phyloP scores from a whole-genome alignment of 2,888 invertebrate genomes.

The Agonopterix arenella region DNA sequence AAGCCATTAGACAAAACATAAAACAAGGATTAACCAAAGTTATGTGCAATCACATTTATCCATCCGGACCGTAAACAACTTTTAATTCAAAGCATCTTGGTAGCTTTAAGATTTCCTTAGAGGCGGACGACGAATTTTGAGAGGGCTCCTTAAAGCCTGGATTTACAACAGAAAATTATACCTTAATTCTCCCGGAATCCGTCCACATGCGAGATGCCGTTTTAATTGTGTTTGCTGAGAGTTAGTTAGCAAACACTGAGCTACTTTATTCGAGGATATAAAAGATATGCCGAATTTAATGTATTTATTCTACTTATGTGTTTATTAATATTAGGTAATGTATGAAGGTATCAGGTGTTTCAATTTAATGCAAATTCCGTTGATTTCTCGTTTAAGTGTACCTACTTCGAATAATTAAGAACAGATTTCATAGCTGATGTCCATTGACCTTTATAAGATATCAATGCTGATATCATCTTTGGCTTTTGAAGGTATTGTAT shows the following conservation, averaged over 20 bases:
- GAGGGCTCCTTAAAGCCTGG: slow-evolving; percentile 47
- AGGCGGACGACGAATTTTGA: slow-evolving; percentile 37
- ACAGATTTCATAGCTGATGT: no score
- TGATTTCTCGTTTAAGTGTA: no score
- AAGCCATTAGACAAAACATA: no score
- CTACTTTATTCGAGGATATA: slow-evolving; percentile 45
- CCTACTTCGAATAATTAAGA: no score
- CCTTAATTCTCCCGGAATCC: slow-evolving; percentile 50
- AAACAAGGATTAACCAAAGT: no score
- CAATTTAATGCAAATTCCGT: no score
- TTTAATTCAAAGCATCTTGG: slow-evolving; percentile 14
- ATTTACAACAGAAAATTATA: slow-evolving; percentile 59
- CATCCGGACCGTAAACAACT: slow-evolving; percentile 4
- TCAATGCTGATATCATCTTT: no score
- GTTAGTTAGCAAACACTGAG: slow-evolving; percentile 54
- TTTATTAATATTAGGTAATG: no score
- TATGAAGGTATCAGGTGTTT: no score
- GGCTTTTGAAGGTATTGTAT: no score
- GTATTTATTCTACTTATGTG: slow-evolving; percentile 18
- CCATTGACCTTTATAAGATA: no score
- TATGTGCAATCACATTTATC: background rate
- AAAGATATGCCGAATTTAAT: slow-evolving; percentile 28
- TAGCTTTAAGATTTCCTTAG: slow-evolving; percentile 41
- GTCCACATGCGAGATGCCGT: slow-evolving; percentile 57
- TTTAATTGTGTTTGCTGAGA: slow-evolving; percentile 67